Conservation (phyloP, 2,797 vertebrate genomes). For the Pseudochirops corinnae region DNA sequence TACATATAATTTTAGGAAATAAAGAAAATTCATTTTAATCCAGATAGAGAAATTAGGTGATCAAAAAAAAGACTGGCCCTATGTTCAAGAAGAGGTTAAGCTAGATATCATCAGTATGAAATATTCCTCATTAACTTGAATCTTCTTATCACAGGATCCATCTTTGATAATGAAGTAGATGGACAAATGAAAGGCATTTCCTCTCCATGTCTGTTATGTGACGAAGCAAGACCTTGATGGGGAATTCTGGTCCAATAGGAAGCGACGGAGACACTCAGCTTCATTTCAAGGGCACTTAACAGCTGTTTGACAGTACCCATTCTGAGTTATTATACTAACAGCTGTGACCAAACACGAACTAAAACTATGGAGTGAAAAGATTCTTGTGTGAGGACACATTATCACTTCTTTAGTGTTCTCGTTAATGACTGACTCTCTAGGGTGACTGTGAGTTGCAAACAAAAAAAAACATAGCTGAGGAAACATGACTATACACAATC, state of each 20-base stretch:
- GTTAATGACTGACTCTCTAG: not conserved
- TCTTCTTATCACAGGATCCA: not conserved
- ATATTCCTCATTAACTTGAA: not conserved
- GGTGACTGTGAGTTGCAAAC: not conserved
- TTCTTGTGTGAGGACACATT: not conserved
- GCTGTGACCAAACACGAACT: not conserved
- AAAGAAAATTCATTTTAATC: not conserved
- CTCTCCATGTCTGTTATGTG: not conserved
- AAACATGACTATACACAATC: not conserved
- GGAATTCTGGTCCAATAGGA: not conserved
- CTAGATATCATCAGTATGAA: not conserved
- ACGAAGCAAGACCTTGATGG: not conserved
- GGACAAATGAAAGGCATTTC: not conserved
- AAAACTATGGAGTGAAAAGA: not conserved
- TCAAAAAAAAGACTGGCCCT: not conserved
- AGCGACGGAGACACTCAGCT: not conserved
- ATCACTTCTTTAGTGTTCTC: not conserved
- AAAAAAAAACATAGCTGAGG: not conserved
- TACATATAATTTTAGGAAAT: not conserved
- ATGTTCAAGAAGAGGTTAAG: not conserved
- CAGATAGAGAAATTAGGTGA: not conserved
- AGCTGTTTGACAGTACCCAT: not conserved
- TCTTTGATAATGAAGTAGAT: not conserved
- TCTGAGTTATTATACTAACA: not conserved
- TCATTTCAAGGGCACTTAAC: not conserved